Conservation (phyloP, 2,113 vertebrate genomes). For the Pomatorhinus ruficollis region DNA sequence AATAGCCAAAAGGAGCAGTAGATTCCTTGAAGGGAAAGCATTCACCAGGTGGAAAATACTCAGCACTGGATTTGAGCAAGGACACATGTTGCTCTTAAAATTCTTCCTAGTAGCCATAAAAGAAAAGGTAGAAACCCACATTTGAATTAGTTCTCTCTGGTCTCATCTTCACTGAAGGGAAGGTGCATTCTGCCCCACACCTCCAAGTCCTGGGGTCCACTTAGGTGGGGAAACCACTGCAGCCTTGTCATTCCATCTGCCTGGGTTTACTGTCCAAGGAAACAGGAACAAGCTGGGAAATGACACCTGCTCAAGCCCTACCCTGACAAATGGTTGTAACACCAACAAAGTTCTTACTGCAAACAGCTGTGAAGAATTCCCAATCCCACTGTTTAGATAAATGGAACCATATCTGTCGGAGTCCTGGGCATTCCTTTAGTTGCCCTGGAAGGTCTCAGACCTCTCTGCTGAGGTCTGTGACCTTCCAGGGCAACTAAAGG, state of each 20-base stretch:
- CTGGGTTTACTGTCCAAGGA: not conserved
- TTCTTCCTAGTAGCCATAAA: not conserved
- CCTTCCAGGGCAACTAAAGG: too few relatives aligned
- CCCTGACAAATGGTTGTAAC: not conserved
- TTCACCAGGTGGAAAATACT: slow-evolving; percentile 3
- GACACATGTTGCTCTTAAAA: not conserved
- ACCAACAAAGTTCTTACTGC: not conserved
- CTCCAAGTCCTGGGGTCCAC: not conserved
- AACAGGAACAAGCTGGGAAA: not conserved
- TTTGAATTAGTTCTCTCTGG: not conserved
- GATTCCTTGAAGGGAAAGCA: not conserved
- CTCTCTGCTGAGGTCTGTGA: too few relatives aligned
- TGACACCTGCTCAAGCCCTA: not conserved
- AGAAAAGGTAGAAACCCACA: not conserved
- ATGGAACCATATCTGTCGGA: not conserved
- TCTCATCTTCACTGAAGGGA: not conserved
- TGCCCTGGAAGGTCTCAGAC: too few relatives aligned
- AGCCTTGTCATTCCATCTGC: not conserved
- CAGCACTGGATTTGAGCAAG: not conserved
- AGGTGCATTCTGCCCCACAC: not conserved
- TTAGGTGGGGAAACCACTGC: not conserved
- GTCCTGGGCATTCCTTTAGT: too few relatives aligned
- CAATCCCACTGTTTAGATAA: not conserved
- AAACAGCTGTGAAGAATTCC: not conserved
- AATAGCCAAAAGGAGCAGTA: slow-evolving; percentile 2